Base-by-base conservation (phyloP, 2,113 vertebrate genomes). In the Nycticebus coucang region DNA sequence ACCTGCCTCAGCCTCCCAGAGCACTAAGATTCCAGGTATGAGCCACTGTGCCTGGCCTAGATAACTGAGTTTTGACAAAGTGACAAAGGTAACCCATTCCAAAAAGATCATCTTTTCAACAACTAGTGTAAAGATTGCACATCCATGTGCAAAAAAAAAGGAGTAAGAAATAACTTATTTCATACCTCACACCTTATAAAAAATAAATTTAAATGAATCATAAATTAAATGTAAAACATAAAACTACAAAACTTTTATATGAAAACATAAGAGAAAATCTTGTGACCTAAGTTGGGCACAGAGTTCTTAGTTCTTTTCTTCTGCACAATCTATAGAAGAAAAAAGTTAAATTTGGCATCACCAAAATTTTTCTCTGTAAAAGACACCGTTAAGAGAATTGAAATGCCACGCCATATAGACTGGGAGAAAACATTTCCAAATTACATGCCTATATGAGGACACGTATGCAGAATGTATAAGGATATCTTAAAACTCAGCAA, bases 361-460 rank as follows among this genome's bases (percentile, higher is more conserved):
- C 45, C 45, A 45, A 84, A 81, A 86, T 71, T 94, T 69, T 91
- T 4, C 35, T 62, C 41, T 83, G 37, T 87, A 77, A 83, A 87
- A 82, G 59, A 81, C 21, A 45, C 45, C 45, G 10, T 60, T 55
- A 91, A 53, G 21, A 72, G 10, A 79, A 91, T 83, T 91, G 75
- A 91, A 68, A 87, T 75, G 45, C 35, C 17, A 87, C 72, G 45
- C 17, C 30, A 79, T 13, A 87, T 13, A 87, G 30, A 80, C 6
- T 57, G 35, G 83, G 35, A 81, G 35, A 92, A 92, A 68, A 92
- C 92, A 68, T 87, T 81, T 81, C 45, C 68, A 95, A 87, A 82
- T 87, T 78, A 77, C 0, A 2, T 87, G 30, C 50, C 75, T 50
- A 35, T 79, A n/a, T 50, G 75, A 83, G 30, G 68, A 60, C 14